These are phyloP conservation scores for Wasmannia auropunctata DNA, from an alignment of 1,140 invertebrate genomes.

Conservation along the genomic window DNA sequence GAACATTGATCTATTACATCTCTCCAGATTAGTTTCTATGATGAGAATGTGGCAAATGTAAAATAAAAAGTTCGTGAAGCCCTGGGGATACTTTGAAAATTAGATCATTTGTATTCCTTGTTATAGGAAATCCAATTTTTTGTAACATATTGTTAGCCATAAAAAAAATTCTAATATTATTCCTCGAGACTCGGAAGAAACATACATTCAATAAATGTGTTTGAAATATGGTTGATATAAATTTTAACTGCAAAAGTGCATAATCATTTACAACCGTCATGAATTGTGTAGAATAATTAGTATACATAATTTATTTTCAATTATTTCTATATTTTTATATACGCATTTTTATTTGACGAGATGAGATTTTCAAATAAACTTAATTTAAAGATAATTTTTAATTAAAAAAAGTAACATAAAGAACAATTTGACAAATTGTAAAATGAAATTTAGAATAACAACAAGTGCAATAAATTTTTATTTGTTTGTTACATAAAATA, in stretches of 20 bases:
- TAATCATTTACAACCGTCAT: constrained; percentile 12
- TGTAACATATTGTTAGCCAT: constrained; percentile 52
- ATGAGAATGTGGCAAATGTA: constrained; percentile 75
- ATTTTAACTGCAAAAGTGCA: not conserved
- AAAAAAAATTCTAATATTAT: constrained; percentile 23
- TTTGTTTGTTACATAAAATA: not conserved
- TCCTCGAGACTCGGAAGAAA: not conserved
- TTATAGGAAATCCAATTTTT: constrained; percentile 60
- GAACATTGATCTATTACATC: constrained; percentile 80
- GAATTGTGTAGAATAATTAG: not conserved
- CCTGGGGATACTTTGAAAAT: constrained; percentile 80
- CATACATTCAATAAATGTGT: not conserved
- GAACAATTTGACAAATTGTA: not conserved
- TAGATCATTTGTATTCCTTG: constrained; percentile 81
- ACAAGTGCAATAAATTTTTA: not conserved
- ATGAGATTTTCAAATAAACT: not conserved
- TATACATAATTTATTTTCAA: not conserved
- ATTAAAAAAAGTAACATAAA: not conserved
- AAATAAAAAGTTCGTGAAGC: constrained; percentile 75
- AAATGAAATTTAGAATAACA: not conserved
- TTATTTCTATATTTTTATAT: not conserved
- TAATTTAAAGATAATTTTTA: not conserved
- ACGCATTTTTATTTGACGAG: not conserved
- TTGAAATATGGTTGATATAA: not conserved
- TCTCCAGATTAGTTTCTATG: constrained; percentile 79